Percentiles rank a stretch among this genome's conserved stretches.
Evolutionary conservation across 2,888 invertebrate genomes (phyloP).

Genomic region (Arrhopalites spinosus): DNA sequence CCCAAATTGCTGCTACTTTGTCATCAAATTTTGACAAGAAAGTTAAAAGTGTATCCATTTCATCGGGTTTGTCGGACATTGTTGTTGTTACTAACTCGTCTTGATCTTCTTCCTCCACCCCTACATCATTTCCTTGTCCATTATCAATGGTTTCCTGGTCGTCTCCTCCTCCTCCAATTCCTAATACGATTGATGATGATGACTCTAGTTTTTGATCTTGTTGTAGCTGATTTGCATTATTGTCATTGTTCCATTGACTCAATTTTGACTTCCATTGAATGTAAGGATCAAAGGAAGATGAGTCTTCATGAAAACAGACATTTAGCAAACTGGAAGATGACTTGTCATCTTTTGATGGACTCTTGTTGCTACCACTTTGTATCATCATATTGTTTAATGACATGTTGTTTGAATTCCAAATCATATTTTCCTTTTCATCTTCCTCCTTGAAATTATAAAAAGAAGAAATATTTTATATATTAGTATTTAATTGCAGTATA

Average conservation of each 20-base stretch:
- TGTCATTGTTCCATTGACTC: not conserved
- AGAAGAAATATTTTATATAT: not conserved
- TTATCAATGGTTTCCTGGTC: not conserved
- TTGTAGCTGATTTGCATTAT: slow-evolving; percentile 10
- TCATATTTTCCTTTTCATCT: slow-evolving; percentile 37
- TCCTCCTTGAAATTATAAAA: slow-evolving; percentile 16
- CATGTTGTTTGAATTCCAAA: slow-evolving; percentile 29
- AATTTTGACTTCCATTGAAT: slow-evolving; percentile 8
- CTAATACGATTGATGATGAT: not conserved
- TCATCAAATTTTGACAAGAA: slow-evolving; percentile 56
- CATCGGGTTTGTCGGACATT: slow-evolving; percentile 29
- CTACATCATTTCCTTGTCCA: not conserved
- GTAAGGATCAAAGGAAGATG: not conserved
- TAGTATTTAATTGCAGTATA: too few relatives aligned
- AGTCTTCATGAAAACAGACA: not conserved
- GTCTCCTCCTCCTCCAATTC: not conserved
- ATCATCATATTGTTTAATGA: slow-evolving; percentile 27
- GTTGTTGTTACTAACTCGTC: not conserved
- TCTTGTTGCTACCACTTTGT: not conserved
- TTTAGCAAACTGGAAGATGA: not conserved
- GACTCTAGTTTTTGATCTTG: slow-evolving; percentile 9
- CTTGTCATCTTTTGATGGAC: slow-evolving; percentile 5
- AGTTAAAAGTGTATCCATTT: slow-evolving; percentile 51
- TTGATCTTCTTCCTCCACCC: not conserved
- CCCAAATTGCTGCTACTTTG: slow-evolving; percentile 56